Percentiles rank a stretch among this genome's conserved stretches.
Conservation (phyloP, 2,888 invertebrate species). For the Anagyrus pseudococci region DNA sequence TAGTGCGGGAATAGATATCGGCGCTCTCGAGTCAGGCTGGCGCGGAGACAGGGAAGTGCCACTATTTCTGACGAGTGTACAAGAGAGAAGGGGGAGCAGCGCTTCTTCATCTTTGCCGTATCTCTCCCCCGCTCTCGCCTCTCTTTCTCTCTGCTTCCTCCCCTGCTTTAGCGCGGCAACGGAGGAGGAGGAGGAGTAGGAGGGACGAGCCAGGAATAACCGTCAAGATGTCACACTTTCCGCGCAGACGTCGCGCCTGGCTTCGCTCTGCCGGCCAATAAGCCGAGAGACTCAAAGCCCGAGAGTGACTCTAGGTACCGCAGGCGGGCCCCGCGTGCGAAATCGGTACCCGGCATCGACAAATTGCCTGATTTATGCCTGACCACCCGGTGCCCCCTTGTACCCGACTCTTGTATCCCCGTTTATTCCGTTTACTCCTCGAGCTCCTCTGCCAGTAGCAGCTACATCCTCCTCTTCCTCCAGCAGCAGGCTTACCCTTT, state of each 20-base stretch:
- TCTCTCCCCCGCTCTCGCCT: background rate
- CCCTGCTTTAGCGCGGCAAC: slow-evolving; percentile 30
- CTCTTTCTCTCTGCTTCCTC: slow-evolving; percentile 1
- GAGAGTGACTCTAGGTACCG: too few relatives aligned
- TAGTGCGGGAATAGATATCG: slow-evolving; percentile 65
- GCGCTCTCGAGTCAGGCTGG: slow-evolving; percentile 61
- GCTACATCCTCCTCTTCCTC: too few relatives aligned
- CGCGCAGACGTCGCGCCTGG: slow-evolving; percentile 55
- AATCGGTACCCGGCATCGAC: slow-evolving; percentile 2
- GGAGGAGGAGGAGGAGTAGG: slow-evolving; percentile 4
- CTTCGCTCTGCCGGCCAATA: background rate
- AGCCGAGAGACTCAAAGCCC: too few relatives aligned
- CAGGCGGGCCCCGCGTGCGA: too few relatives aligned
- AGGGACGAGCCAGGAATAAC: slow-evolving; percentile 56
- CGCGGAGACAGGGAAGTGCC: slow-evolving; percentile 60
- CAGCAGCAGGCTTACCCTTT: too few relatives aligned
- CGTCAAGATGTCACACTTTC: slow-evolving; percentile 60
- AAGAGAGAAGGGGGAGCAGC: background rate
- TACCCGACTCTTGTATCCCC: too few relatives aligned
- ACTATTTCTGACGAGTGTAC: slow-evolving; percentile 61
- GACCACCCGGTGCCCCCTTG: too few relatives aligned
- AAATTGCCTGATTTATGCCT: slow-evolving; percentile 11
- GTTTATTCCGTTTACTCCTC: too few relatives aligned
- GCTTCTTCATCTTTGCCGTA: background rate
- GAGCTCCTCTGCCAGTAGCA: too few relatives aligned